Evolutionary conservation across 2,113 vertebrate species (phyloP).

Genomic region (Blennius ocellaris): DNA sequence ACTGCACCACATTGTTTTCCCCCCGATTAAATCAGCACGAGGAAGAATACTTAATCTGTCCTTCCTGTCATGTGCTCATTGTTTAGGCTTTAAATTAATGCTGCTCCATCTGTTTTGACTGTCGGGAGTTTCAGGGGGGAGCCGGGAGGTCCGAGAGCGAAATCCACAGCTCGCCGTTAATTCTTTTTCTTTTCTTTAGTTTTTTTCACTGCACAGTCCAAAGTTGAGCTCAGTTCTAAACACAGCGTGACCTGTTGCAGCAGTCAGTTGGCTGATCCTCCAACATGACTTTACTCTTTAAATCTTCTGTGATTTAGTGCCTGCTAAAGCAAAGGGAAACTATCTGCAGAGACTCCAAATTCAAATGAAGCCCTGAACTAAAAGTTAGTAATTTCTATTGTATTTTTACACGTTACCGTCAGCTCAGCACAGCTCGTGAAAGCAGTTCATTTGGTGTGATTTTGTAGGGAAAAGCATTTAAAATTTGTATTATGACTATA

Average conservation of each 20-base stretch:
- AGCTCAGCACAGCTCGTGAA: too few species aligned
- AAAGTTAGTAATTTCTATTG: not conserved
- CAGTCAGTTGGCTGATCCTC: not conserved
- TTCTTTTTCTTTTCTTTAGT: too few species aligned
- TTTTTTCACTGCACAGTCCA: too few species aligned
- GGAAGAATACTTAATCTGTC: slow-evolving; percentile 67
- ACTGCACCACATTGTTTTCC: slow-evolving; percentile 53
- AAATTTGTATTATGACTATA: too few species aligned
- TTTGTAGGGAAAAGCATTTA: too few species aligned
- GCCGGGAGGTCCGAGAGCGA: not conserved
- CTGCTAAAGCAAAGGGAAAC: slow-evolving; percentile 18
- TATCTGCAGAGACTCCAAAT: slow-evolving; percentile 11
- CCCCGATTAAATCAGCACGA: slow-evolving; percentile 66
- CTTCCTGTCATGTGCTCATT: slow-evolving; percentile 73
- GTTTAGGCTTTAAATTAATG: slow-evolving; percentile 68
- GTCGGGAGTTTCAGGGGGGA: slow-evolving; percentile 30
- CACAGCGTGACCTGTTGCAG: too few species aligned
- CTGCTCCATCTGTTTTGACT: slow-evolving; percentile 70
- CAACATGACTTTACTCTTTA: too few species aligned
- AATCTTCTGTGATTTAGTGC: too few species aligned
- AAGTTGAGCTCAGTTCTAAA: not conserved
- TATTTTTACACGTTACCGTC: not conserved
- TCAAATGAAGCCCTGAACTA: not conserved
- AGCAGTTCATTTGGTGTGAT: too few species aligned
- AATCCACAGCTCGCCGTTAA: too few species aligned